These are phyloP conservation scores for Vanessa atalanta DNA, from an alignment of 1,140 invertebrate species.

Conservation along the genomic window DNA sequence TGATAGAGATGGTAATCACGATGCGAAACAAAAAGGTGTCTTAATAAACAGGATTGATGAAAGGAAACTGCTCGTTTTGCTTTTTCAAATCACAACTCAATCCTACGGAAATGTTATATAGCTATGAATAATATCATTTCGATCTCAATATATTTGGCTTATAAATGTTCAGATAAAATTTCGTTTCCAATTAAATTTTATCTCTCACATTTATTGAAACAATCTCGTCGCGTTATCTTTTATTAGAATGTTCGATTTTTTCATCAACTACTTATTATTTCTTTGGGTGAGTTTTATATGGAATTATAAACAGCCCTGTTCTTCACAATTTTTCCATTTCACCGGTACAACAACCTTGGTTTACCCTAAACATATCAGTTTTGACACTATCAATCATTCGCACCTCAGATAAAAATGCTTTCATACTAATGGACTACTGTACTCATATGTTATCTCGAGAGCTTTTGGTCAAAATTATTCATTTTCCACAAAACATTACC, in stretches of 20 bases:
- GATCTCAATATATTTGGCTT: background rate
- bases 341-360: conserved; percentile 23
- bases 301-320: too few species aligned
- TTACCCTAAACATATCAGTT: conserved; percentile 21
- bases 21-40: too few species aligned
- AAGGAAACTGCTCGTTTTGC: too few species aligned
- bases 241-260: background rate
- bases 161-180: background rate
- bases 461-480: conserved; percentile 39
- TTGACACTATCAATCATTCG: conserved; percentile 59
- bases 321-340: background rate
- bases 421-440: conserved; percentile 75
- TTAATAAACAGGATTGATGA: too few species aligned
- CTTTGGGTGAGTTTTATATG: too few species aligned
- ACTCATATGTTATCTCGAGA: conserved; percentile 53
- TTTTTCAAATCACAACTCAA: too few species aligned
- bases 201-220: background rate
- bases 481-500: conserved; percentile 32
- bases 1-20: too few species aligned
- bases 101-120: too few species aligned
- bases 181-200: background rate
- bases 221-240: background rate
- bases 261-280: background rate
- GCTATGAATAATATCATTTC: too few species aligned
- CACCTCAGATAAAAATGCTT: conserved; percentile 67